phyloP scores from a whole-genome alignment of 2,797 vertebrate species.

The Dendrocincla tyrannina region DNA sequence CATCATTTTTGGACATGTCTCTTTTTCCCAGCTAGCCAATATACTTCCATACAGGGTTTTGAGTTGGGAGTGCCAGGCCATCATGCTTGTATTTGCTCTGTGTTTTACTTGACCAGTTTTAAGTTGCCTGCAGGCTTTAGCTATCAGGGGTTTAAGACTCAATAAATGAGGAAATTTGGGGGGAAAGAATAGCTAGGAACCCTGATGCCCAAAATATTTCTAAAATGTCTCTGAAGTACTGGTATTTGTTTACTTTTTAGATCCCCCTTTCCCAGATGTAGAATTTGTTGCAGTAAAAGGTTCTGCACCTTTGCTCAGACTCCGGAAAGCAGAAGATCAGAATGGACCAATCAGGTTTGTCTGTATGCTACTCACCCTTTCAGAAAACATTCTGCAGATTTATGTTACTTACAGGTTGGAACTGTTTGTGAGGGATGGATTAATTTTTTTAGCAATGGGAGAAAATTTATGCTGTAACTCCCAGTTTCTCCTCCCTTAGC shows the following conservation, averaged over 20 bases:
- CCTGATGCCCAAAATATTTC: neutral
- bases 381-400: neutral
- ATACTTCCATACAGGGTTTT: neutral
- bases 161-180: neutral
- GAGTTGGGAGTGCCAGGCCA: neutral
- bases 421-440: neutral
- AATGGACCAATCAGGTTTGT: constrained; percentile 89
- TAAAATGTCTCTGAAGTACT: neutral
- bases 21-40: neutral
- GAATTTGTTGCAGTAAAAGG: constrained; percentile 79
- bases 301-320: constrained; percentile 77
- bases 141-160: neutral
- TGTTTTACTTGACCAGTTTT: neutral
- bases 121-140: neutral
- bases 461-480: neutral
- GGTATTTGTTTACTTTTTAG: constrained; percentile 71
- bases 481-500: neutral
- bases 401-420: neutral
- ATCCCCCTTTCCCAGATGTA: constrained; percentile 80
- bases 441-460: neutral
- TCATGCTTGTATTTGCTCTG: neutral
- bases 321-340: constrained; percentile 77
- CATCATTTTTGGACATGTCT: neutral
- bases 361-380: neutral
- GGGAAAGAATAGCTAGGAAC: neutral